phyloP scores from a whole-genome alignment of 2,113 vertebrate genomes.

The Epinephelus moara region DNA sequence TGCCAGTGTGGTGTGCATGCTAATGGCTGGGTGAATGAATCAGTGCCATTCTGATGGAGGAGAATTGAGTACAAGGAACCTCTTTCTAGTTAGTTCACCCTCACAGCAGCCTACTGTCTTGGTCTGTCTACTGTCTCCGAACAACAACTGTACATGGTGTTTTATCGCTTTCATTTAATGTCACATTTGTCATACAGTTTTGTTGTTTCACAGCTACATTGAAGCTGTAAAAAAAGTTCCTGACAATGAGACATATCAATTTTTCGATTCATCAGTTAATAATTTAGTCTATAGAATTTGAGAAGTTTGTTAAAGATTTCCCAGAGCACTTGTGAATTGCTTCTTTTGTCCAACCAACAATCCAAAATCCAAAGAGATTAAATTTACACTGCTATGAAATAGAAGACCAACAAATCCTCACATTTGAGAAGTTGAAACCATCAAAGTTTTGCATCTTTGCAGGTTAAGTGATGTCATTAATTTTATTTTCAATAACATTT shows the following conservation, averaged over 20 bases:
- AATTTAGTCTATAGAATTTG: not conserved
- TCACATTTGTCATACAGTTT: not conserved
- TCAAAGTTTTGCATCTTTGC: no score
- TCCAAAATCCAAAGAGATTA: not conserved
- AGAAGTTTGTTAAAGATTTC: not conserved
- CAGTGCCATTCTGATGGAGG: slow-evolving; percentile 69
- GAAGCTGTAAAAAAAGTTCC: not conserved
- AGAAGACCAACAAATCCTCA: not conserved
- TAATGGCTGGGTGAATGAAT: slow-evolving; percentile 79
- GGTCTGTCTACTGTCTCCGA: slow-evolving; percentile 40
- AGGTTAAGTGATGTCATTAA: not conserved
- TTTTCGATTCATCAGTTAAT: not conserved
- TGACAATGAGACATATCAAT: not conserved
- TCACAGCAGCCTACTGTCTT: slow-evolving; percentile 62
- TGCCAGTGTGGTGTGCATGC: slow-evolving; percentile 75
- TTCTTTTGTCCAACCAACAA: not conserved
- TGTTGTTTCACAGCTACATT: no score
- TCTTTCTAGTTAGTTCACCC: slow-evolving; percentile 64
- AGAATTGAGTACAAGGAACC: slow-evolving; percentile 75
- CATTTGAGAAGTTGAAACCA: not conserved
- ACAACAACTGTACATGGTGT: slow-evolving; percentile 50
- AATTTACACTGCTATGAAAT: no score
- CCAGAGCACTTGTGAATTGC: not conserved
- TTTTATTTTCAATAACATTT: no score
- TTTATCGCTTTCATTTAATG: slow-evolving; percentile 14